Base-by-base conservation (phyloP, 1,140 invertebrate genomes). In the Heterodera carotae region DNA sequence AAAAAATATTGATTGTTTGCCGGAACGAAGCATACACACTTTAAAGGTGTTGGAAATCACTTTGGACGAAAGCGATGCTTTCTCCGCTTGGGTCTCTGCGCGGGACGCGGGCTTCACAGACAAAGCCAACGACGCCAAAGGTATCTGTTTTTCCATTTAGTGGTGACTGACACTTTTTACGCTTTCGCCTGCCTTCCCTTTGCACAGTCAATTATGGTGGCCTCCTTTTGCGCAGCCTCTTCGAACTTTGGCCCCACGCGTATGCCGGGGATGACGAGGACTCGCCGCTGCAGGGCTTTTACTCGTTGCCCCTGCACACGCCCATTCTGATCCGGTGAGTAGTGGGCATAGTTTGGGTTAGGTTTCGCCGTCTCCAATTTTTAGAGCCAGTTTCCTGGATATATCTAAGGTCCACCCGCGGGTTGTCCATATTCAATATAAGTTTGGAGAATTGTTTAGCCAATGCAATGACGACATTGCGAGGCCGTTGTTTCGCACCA, bases 31-130 rank as follows among this genome's bases (percentile, higher is more conserved):
- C n/a, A n/a, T n/a, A n/a, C n/a, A n/a, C n/a, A n/a, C n/a, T n/a
- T 77, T 77, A 27, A 82, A 94, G 93, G 94, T 99, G 93, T 89
- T 98, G 78, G 97, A 96, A 7, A 96, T 99, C 87, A 96, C 98
- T 87, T 90, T 99, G 81, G 97, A 99, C 88, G 97, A 99, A 90
- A 93, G 93, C 1, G 97, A 99, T 86, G 98, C 95, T 88, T 94
- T 98, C 86, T 93, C 95, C 43, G 95, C 97, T 4, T 99, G 97
- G 97, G 94, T 98, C 2, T 97, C 95, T 68, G 93, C 94, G 0
- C 95, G 94, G 88, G 96, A 98, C 87, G 94, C 94, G 48, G 95
- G 94, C 2, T 90, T 98, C 72, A 91, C 92, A 59, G 91, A 91
- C 75, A 90, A 92, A 92, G 84, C 92, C 92, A 92, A 92, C 82